Base-by-base conservation (phyloP, 2,888 invertebrate genomes). In the Plutella xylostella region DNA sequence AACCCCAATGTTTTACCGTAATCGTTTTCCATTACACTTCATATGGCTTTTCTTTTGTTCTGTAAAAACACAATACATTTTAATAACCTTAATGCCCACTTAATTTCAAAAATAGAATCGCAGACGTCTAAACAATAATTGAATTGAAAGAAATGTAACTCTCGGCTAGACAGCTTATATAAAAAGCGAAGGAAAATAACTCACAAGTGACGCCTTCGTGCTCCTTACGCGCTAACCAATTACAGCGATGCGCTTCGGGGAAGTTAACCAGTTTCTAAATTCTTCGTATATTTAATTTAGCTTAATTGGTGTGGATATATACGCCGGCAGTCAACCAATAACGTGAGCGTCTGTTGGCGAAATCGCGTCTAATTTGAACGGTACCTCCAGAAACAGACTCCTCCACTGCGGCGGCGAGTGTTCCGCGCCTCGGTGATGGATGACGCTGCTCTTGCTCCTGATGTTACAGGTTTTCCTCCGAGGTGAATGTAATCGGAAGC, bases 191-290 rank as follows among this genome's bases (percentile, higher is more conserved):
- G 66, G 68, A 71, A 71, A 65, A 73, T 77, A 77, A 71, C 75
- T 76, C 75, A 70, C 64, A 66, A 66, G 67, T 65, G 65, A 70
- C 71, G 69, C 67, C 68, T 72, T 71, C 68, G 72, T 75, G 71
- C 69, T 78, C 66, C 66, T 65, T 70, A 65, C 68, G 63, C 67
- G 70, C 69, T 71, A 69, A 76, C 77, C 80, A 82, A 82, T 83
- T 83, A 83, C 70, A 56, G 61, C 77, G 82, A 72, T 79, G 74
- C 82, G 82, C 80, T 82, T 75, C 77, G 77, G 78, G 79, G 75
- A 80, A 80, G 78, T 72, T 74, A 75, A 78, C 71, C 72, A 78
- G 77, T 83, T 82, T 82, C 83, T 83, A 83, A 80, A 82, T 82
- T 82, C 82, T 82, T 77, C 72, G 77, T 80, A 76, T 79, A 74